Base-by-base conservation (phyloP, 2,797 vertebrate genomes). In the Ptychobarbus kaznakovi region DNA sequence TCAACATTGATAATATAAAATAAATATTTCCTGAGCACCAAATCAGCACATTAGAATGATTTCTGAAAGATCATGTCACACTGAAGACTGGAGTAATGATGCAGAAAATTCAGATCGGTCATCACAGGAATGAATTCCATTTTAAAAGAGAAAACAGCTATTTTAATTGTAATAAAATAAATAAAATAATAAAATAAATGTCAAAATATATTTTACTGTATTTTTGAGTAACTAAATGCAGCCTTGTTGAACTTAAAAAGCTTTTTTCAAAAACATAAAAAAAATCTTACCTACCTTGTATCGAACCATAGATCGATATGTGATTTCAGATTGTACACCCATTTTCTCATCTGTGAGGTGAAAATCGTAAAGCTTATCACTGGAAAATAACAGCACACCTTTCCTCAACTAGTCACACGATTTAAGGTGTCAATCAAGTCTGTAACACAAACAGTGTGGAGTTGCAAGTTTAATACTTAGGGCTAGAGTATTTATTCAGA, bases 401-500 rank as follows among this genome's bases (percentile, higher is more conserved):
- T 20, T 84, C 6, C 70, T 83, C 15, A 49, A n/a, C 25, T 28
- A 76, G 28, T 44, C 12, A 10, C 28, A 65, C 28, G 22, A 20
- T 74, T 42, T 63, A 20, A 63, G 13, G 28, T 49, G 58, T 83
- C 32, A 61, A 73, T 82, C 25, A 61, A 53, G 35, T 56, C 51
- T 9, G 13, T 8, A 28, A 28, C n/a, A 28, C 46, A 40, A 42
- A 72, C 16, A 15, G 42, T 56, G 63, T 32, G n/a, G 28, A 69
- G 49, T 78, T 68, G 42, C 18, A 9, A 51, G 72, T 84, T 84
- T n/a, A 58, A 44, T 16, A 46, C 32, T 58, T 18, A 1, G 3
- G 20, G 28, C 35, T 3, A 35, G 65, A 10, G 32, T 10, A 49
- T 80, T 58, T 61, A 79, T 84, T 84, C 8, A 84, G 63, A 72